Evolutionary conservation across 2,888 invertebrate species (phyloP).

Genomic region (Agonopterix subpropinquella): DNA sequence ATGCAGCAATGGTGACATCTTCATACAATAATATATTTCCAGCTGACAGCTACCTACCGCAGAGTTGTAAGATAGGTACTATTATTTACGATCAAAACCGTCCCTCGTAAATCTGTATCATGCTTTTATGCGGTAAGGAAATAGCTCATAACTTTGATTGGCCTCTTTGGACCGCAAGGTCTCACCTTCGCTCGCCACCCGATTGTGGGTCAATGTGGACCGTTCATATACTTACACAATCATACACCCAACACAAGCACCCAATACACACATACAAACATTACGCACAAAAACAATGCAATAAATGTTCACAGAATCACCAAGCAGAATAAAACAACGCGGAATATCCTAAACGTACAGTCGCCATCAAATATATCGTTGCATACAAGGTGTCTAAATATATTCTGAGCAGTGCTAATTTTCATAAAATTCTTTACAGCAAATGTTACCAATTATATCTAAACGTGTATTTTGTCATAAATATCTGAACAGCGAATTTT

Average conservation of each 20-base stretch:
- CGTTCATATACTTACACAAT: slow-evolving; percentile 10
- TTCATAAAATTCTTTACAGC: too few species aligned
- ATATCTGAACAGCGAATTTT: too few species aligned
- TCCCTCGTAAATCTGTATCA: slow-evolving; percentile 43
- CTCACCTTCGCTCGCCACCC: slow-evolving; percentile 27
- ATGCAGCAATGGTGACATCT: neutral
- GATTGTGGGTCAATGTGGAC: slow-evolving; percentile 35
- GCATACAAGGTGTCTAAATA: too few species aligned
- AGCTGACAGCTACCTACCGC: slow-evolving; percentile 17
- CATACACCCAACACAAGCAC: neutral
- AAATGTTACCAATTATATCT: too few species aligned
- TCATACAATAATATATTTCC: slow-evolving; percentile 17
- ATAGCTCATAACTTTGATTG: slow-evolving; percentile 53
- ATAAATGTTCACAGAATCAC: neutral
- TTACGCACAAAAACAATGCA: slow-evolving; percentile 1
- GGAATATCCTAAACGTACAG: too few species aligned
- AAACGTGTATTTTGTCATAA: too few species aligned
- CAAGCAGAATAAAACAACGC: neutral
- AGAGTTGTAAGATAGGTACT: slow-evolving; percentile 18
- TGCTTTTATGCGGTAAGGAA: slow-evolving; percentile 36
- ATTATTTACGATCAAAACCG: slow-evolving; percentile 33
- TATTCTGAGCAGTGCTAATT: too few species aligned
- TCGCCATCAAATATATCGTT: too few species aligned
- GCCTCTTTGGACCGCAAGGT: slow-evolving; percentile 32
- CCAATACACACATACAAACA: neutral